Evolutionary conservation across 2,113 vertebrate genomes (phyloP), one percentile per base, ranked within the genome.

Genomic region (Sylvicapra grimmia): DNA sequence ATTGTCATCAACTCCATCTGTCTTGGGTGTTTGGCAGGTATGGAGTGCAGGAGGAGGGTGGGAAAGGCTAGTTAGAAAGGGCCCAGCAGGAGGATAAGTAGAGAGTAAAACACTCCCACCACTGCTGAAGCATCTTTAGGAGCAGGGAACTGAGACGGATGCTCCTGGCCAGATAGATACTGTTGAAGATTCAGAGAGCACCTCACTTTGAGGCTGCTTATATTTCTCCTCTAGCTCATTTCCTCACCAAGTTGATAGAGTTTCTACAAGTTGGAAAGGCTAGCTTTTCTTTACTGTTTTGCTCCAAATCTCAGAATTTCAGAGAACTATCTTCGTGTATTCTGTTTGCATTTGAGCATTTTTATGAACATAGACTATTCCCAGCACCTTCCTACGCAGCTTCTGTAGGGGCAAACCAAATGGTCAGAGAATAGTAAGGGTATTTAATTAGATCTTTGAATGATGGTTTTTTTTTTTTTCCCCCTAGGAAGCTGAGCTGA

Each of bases 231-330:
- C 33, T 85, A 53, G 63, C 47, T 77, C 58, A 27, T 79, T 86
- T 86, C 84, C 49, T 93, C 56, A 14, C 33, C 40, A 47, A 53
- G 10, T 18, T 59, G 5, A 6, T 86, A 1, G 80, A 15, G 5
- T 85, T 87, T 95, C 72, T 87, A 11, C 10, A 21, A 13, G 31
- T 65, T 68, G 12, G 68, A 92, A 90, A 96, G 25, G 23, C 12
- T 51, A 40, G 18, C 4, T 53, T 85, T 91, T 68, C n/a, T 61
- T 53, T 27, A 47, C 19, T 40, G 16, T 83, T 90, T 54, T 91
- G 16, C 19, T 59, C n/a, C n/a, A 80, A 2, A 47, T 93, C 36
- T 93, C 51, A 80, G 94, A 27, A 65, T 31, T 86, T 96, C 84
- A 5, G 36, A 63, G 16, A 13, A 44, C 58, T 4, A 5, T 4